phyloP scores from a whole-genome alignment of 2,113 vertebrate genomes.

The Catharus fuscescens region DNA sequence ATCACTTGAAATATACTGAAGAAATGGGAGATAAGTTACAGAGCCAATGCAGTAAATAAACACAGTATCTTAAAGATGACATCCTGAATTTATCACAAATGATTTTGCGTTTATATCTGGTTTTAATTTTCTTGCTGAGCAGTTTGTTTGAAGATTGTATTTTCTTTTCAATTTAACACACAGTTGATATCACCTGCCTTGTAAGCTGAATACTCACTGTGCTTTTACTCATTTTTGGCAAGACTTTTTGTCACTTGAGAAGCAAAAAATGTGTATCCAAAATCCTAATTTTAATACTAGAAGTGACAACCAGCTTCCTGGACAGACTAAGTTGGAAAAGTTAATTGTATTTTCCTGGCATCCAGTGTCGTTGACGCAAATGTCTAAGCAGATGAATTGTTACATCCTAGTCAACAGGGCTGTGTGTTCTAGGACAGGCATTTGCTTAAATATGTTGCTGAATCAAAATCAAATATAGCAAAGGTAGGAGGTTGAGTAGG shows the following conservation, averaged over 20 bases:
- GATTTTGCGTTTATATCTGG: background rate
- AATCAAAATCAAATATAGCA: background rate
- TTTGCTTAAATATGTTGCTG: background rate
- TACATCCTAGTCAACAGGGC: background rate
- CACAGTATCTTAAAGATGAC: background rate
- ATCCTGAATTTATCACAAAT: background rate
- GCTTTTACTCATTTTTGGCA: background rate
- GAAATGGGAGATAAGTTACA: background rate
- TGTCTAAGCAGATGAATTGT: background rate
- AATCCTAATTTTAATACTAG: background rate
- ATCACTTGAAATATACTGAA: background rate
- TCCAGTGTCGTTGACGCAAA: background rate
- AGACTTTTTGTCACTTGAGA: background rate
- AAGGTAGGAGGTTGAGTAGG: background rate
- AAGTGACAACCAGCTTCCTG: background rate
- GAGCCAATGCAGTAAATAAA: background rate
- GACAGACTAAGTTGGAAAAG: background rate
- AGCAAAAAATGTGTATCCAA: background rate
- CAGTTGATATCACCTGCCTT: background rate
- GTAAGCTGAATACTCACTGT: background rate
- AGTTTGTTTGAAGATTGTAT: background rate
- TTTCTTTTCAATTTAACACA: background rate
- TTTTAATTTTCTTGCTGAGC: background rate
- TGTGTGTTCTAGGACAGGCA: background rate
- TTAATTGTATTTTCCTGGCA: background rate